Evolutionary conservation across 1,140 invertebrate species (phyloP).

Genomic region (Chrysomallon squamiferum): DNA sequence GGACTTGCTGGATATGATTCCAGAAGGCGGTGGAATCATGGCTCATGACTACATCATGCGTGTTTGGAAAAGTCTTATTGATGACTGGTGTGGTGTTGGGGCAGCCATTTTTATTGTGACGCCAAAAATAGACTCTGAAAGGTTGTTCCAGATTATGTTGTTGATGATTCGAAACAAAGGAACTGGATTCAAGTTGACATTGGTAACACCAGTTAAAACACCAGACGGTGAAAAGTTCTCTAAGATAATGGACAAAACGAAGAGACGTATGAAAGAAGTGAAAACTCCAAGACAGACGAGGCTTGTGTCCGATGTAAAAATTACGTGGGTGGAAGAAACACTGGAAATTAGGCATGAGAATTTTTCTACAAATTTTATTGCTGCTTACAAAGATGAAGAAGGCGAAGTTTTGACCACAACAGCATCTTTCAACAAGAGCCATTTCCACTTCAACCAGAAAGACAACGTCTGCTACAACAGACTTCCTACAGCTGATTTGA

Average conservation of each 20-base stretch:
- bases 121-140: slow-evolving; percentile 54
- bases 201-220: slow-evolving; percentile 42
- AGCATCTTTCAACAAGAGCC: slow-evolving; percentile 57
- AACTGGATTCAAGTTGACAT: slow-evolving; percentile 46
- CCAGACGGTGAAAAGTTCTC: slow-evolving; percentile 42
- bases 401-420: slow-evolving; percentile 57
- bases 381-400: slow-evolving; percentile 52
- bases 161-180: slow-evolving; percentile 60
- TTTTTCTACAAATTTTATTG: slow-evolving; percentile 57
- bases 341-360: slow-evolving; percentile 48
- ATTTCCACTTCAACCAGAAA: slow-evolving; percentile 55
- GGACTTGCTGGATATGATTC: slow-evolving; percentile 54
- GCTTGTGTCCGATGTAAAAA: slow-evolving; percentile 55
- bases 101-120: slow-evolving; percentile 54
- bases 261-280: slow-evolving; percentile 47
- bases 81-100: slow-evolving; percentile 58
- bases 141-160: slow-evolving; percentile 50
- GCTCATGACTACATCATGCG: slow-evolving; percentile 56
- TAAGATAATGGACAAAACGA: slow-evolving; percentile 44
- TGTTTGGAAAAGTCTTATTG: slow-evolving; percentile 54
- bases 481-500: slow-evolving; percentile 45
- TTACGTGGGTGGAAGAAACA: slow-evolving; percentile 50
- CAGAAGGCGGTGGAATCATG: slow-evolving; percentile 59
- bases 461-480: slow-evolving; percentile 56
- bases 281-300: slow-evolving; percentile 45